Conservation (phyloP, 1,140 invertebrate genomes). For the Cherax destructor region DNA sequence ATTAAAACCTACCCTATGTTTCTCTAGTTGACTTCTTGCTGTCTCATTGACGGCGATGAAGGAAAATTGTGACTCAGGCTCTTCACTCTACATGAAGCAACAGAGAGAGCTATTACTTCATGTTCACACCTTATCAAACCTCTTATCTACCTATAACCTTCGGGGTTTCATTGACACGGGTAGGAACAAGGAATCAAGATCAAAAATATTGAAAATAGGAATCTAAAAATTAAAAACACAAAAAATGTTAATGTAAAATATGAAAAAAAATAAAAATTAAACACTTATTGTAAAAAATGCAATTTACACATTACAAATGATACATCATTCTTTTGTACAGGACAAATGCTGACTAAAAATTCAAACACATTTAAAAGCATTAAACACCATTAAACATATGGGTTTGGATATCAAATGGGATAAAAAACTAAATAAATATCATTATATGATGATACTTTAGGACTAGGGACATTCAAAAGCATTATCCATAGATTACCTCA, state of each 20-base stretch:
- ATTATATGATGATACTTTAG: not conserved
- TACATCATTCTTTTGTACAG: not conserved
- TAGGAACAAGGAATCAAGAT: not conserved
- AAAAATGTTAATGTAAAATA: no score
- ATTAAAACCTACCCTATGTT: slow-evolving; percentile 53
- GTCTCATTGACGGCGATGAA: slow-evolving; percentile 57
- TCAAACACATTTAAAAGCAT: not conserved
- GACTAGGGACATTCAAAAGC: not conserved
- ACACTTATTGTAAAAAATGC: not conserved
- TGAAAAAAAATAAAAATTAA: not conserved
- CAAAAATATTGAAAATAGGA: not conserved
- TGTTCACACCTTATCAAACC: not conserved
- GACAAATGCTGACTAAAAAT: not conserved
- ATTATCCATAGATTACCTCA: slow-evolving; percentile 8
- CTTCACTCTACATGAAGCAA: slow-evolving; percentile 49
- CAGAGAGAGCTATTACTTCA: slow-evolving; percentile 32
- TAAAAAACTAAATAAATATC: not conserved
- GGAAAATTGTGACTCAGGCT: slow-evolving; percentile 48
- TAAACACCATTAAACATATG: not conserved
- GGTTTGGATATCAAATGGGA: not conserved
- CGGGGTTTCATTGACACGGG: not conserved
- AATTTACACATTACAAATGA: not conserved
- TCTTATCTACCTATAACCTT: not conserved
- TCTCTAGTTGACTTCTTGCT: slow-evolving; percentile 49
- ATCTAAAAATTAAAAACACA: not conserved